Base-by-base conservation (phyloP, 2,888 invertebrate species). In the Drepanosiphum platanoidis region DNA sequence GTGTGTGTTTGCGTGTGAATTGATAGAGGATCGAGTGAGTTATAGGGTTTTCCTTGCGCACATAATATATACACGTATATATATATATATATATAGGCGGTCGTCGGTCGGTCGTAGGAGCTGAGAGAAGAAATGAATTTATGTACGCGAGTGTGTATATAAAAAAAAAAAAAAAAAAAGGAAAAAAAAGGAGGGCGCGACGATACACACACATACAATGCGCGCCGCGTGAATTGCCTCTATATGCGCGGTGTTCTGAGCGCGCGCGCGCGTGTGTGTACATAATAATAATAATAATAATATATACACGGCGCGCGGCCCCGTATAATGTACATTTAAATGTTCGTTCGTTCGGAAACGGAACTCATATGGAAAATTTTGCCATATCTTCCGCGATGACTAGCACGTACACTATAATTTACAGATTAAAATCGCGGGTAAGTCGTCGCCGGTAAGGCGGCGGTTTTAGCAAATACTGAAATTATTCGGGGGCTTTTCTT, bases 291-390 rank as follows among this genome's bases (percentile, higher is more conserved):
- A 64, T 64, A 78, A 77, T 34, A 61, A 61, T 61, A 58, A 46
- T 52, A 61, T 27, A 30, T 42, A 71, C 5, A 58, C 52, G 36
- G n/a, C 32, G 30, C 42, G 22, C 58, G 27, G 27, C 58, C 74
- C 42, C 46, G 66, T 52, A 83, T 83, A 83, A 83, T 83, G 83
- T 75, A 68, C 46, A 83, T 83, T 83, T 83, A 83, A 83, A 83
- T 83, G 83, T 83, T 83, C 83, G 83, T 83, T 83, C 83, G 83
- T 83, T 83, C 34, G 75, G 83, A 83, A 83, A 68, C 64, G 83
- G 83, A 83, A 83, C 83, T 83, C 83, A 83, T 75, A 83, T 83
- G 83, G 83, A 83, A 83, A 83, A 83, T 83, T 83, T 83, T n/a
- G 75, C 74, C 75, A 83, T 83, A 83, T 83, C 83, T 83, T 83